These are phyloP conservation scores for Rhogogaster chlorosoma DNA, from an alignment of 2,888 invertebrate species.

Conservation along the genomic window DNA sequence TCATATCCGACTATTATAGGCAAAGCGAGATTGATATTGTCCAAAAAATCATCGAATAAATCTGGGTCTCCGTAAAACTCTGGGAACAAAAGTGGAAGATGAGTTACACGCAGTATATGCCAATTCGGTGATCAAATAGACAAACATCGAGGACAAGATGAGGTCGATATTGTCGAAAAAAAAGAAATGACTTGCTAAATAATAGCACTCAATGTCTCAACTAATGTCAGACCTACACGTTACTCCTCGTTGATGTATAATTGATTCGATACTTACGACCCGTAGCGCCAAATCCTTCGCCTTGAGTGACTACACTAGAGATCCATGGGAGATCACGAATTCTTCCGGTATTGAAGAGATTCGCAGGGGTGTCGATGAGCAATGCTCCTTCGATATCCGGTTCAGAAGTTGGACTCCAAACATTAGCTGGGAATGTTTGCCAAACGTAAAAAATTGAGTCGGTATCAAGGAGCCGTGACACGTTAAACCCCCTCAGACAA, in stretches of 20 bases:
- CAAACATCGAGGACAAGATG: too few species aligned
- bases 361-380: slow-evolving; percentile 56
- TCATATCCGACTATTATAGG: background rate
- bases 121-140: background rate
- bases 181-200: too few species aligned
- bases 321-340: slow-evolving; percentile 60
- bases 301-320: slow-evolving; percentile 53
- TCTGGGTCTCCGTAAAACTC: background rate
- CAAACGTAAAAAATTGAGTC: slow-evolving; percentile 48
- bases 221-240: background rate
- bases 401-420: slow-evolving; percentile 61
- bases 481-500: slow-evolving; percentile 57
- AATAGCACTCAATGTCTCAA: too few species aligned
- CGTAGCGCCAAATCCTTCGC: slow-evolving; percentile 59
- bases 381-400: slow-evolving; percentile 48
- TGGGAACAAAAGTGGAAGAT: background rate
- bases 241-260: background rate
- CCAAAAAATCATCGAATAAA: slow-evolving; percentile 1
- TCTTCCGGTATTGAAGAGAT: slow-evolving; percentile 54
- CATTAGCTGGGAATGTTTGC: background rate
- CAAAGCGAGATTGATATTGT: background rate
- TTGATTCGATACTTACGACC: slow-evolving; percentile 51
- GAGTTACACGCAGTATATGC: background rate
- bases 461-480: background rate
- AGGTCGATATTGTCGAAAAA: background rate